Evolutionary conservation across 2,797 vertebrate species (phyloP).

Genomic region (Enteromius viviparus): DNA sequence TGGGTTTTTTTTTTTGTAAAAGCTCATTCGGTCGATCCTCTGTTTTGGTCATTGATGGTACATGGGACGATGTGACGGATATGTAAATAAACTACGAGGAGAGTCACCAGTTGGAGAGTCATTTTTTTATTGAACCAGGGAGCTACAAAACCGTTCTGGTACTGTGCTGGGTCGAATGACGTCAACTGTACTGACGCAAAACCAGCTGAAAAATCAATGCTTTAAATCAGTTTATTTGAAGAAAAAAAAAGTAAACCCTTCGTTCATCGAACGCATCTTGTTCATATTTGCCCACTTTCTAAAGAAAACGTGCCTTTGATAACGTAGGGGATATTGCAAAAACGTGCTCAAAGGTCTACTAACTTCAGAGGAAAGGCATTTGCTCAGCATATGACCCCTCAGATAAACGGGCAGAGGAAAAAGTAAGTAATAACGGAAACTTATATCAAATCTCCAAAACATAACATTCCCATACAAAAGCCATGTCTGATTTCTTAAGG

Average conservation of each 20-base stretch:
- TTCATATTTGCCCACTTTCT: background rate
- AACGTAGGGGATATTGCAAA: background rate
- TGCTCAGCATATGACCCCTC: background rate
- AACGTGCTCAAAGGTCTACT: background rate
- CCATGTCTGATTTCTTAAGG: background rate
- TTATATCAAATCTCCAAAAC: background rate
- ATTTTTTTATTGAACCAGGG: too few species aligned
- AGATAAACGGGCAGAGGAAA: background rate
- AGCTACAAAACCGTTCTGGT: too few species aligned
- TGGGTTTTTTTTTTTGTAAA: too few species aligned
- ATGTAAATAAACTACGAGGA: too few species aligned
- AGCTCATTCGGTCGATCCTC: too few species aligned
- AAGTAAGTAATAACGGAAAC: background rate
- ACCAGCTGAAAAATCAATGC: background rate
- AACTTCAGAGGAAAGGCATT: background rate
- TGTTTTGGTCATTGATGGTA: too few species aligned
- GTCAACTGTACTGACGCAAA: background rate
- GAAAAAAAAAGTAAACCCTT: background rate
- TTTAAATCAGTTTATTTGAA: background rate
- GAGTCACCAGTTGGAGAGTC: too few species aligned
- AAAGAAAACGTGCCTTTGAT: background rate
- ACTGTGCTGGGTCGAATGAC: background rate
- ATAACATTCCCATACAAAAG: background rate
- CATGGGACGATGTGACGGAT: too few species aligned
- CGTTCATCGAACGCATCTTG: background rate